Conservation (phyloP, 2,113 vertebrate genomes). For the Leptodactylus fuscus region DNA sequence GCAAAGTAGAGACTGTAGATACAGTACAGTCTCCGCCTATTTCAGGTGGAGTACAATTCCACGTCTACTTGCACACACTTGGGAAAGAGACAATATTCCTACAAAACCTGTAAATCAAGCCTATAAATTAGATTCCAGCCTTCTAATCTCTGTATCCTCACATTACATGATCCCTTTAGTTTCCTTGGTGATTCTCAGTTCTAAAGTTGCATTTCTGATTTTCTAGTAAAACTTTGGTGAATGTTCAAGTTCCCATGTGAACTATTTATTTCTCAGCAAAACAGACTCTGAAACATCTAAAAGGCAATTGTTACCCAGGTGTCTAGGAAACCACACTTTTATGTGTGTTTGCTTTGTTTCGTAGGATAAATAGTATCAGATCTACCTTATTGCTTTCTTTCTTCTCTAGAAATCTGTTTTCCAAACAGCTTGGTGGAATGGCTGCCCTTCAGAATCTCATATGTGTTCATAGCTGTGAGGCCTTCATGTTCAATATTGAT, state of each 20-base stretch:
- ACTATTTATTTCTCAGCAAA: not conserved
- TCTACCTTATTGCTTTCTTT: not conserved
- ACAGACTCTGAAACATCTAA: not conserved
- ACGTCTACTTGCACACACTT: too few species aligned
- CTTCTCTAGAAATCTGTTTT: not conserved
- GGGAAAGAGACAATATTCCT: not conserved
- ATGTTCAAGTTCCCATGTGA: not conserved
- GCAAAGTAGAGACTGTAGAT: too few species aligned
- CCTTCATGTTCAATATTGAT: not conserved
- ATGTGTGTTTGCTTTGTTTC: not conserved
- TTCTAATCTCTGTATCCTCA: too few species aligned
- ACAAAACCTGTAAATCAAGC: not conserved
- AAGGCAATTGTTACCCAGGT: not conserved
- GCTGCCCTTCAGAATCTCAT: not conserved
- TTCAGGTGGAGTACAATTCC: too few species aligned
- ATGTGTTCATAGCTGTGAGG: not conserved
- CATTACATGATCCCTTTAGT: not conserved
- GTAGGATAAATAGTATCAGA: not conserved
- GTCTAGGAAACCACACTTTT: not conserved
- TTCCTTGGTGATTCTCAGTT: not conserved
- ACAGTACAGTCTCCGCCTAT: too few species aligned
- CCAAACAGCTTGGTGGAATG: not conserved
- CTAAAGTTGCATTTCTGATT: not conserved
- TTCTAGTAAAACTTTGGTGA: not conserved
- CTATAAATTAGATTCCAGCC: not conserved